Percentiles rank a stretch among this genome's conserved stretches.
Conservation (phyloP, 2,888 invertebrate genomes). For the Saturnia japonica region DNA sequence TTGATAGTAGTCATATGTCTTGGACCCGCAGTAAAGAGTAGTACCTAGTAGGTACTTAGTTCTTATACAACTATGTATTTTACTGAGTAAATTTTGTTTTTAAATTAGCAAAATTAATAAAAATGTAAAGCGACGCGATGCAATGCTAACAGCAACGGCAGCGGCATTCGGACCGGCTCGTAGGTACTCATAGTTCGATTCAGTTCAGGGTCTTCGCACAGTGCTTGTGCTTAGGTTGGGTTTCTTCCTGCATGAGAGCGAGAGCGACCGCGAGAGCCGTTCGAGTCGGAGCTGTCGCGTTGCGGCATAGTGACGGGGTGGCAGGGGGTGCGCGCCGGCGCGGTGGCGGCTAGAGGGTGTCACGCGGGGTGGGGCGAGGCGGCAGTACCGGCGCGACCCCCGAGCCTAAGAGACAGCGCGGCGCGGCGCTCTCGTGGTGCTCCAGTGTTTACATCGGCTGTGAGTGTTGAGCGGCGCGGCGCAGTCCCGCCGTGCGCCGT, state of each 20-base stretch:
- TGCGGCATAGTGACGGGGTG: background rate
- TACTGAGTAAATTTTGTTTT: no score
- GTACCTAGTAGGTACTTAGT: no score
- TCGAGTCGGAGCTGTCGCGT: background rate
- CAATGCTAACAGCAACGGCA: background rate
- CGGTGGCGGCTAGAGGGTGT: background rate
- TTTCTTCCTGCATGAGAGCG: background rate
- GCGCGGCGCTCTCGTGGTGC: background rate
- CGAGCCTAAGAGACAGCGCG: background rate
- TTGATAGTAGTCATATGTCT: no score
- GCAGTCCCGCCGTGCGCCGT: background rate
- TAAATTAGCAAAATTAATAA: background rate
- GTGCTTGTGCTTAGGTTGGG: background rate
- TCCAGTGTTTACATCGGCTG: background rate
- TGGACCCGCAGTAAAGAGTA: no score
- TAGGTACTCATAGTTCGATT: background rate
- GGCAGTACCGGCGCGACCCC: slow-evolving; percentile 10
- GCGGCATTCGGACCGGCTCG: background rate
- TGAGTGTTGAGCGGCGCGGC: slow-evolving; percentile 12
- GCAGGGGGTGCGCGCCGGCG: background rate
- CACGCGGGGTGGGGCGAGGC: background rate
- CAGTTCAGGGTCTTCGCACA: background rate
- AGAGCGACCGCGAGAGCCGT: background rate
- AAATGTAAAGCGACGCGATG: background rate
- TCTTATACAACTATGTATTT: no score